Percentiles rank a stretch among this genome's conserved stretches.
These are phyloP conservation scores for Lasioglossum leucozonium DNA, from an alignment of 2,888 invertebrate species.

Conservation along the genomic window DNA sequence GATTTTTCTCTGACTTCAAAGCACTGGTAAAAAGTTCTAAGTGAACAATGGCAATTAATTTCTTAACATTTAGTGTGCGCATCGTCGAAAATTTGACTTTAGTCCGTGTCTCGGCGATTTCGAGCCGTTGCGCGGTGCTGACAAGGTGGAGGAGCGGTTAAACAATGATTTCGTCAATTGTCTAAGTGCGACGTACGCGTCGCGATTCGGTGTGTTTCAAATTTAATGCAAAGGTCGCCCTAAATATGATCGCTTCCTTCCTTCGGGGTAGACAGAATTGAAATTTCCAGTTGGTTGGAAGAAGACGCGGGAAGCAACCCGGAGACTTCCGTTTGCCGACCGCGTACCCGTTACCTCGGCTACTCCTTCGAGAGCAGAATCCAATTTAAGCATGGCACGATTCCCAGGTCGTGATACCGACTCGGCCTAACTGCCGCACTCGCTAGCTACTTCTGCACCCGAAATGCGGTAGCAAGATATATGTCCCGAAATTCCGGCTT, in stretches of 20 bases:
- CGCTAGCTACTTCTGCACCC: constrained; percentile 48
- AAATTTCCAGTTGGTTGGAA: constrained; percentile 71
- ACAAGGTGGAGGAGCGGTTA: too few relatives aligned
- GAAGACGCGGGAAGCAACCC: constrained; percentile 68
- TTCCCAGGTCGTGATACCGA: constrained; percentile 74
- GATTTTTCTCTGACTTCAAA: too few relatives aligned
- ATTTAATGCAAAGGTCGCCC: constrained; percentile 66
- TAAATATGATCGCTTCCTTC: constrained; percentile 73
- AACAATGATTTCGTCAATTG: neutral
- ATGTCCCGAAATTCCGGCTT: constrained; percentile 22
- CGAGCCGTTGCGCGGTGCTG: neutral
- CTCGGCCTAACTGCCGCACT: constrained; percentile 53
- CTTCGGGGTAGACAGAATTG: constrained; percentile 70
- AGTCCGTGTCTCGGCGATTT: too few relatives aligned
- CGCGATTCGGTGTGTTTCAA: constrained; percentile 31
- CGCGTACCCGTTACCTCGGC: constrained; percentile 66
- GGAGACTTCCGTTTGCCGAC: constrained; percentile 74
- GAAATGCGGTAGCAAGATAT: constrained; percentile 50
- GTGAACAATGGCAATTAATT: too few relatives aligned
- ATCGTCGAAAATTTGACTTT: too few relatives aligned
- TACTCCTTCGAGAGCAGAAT: constrained; percentile 74
- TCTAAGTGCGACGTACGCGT: neutral
- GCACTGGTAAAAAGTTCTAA: too few relatives aligned
- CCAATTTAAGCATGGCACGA: constrained; percentile 77
- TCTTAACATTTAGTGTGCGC: too few relatives aligned